These are phyloP conservation scores for Gymnothorax reevesii DNA, from an alignment of 2,797 vertebrate genomes.

Conservation along the genomic window DNA sequence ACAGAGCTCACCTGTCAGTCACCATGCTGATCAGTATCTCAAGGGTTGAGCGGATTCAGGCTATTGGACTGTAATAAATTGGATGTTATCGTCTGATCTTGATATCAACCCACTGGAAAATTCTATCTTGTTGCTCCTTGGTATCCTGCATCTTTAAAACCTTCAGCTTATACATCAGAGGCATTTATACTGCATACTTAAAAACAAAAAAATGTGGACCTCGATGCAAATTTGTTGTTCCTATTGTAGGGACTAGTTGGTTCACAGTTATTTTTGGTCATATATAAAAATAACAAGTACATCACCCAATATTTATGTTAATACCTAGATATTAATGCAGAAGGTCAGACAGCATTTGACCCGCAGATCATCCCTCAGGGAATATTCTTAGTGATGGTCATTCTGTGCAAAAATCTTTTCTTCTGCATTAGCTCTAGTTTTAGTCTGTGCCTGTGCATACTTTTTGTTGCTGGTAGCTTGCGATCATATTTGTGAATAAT, in stretches of 20 bases:
- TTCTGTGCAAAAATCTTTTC: neutral
- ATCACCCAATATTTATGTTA: no score
- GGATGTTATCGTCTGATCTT: slow-evolving; percentile 17
- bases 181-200: neutral
- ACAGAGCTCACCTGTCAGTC: slow-evolving; percentile 30
- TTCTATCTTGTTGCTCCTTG: neutral
- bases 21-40: slow-evolving; percentile 28
- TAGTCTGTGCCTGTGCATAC: neutral
- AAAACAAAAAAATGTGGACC: no score
- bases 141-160: slow-evolving; percentile 6
- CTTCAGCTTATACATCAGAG: neutral
- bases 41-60: slow-evolving; percentile 11
- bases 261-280: no score
- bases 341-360: neutral
- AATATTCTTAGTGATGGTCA: neutral
- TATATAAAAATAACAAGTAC: no score
- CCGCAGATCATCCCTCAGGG: neutral
- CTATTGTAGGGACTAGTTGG: no score
- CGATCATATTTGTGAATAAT: neutral
- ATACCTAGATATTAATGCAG: no score
- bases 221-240: no score
- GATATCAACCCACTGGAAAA: slow-evolving; percentile 14
- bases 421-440: neutral
- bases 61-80: slow-evolving; percentile 7
- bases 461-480: neutral